Percentiles rank a stretch among this genome's conserved stretches.
These are phyloP conservation scores for Tetragonisca angustula DNA, from an alignment of 2,888 invertebrate genomes.

Conservation along the genomic window DNA sequence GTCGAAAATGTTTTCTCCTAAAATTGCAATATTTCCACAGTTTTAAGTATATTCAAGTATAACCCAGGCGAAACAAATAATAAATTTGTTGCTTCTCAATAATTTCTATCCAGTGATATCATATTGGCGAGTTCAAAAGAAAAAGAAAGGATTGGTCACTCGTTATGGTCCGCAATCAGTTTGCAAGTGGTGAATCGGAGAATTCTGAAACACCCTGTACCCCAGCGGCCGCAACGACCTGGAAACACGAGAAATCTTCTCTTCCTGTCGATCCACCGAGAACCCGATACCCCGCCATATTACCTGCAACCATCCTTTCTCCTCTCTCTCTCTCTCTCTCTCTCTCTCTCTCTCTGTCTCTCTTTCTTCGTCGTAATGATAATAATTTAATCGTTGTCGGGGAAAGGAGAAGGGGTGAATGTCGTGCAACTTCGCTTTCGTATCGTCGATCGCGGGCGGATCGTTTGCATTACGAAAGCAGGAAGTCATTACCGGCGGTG, in stretches of 20 bases:
- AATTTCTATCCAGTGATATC: too few relatives aligned
- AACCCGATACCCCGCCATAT: slow-evolving; percentile 10
- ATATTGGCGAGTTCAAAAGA: too few relatives aligned
- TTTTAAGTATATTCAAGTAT: too few relatives aligned
- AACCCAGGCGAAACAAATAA: too few relatives aligned
- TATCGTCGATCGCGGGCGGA: slow-evolving; percentile 42
- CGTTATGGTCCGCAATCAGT: too few relatives aligned
- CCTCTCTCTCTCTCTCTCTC: neutral
- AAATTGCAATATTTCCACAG: too few relatives aligned
- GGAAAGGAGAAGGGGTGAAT: neutral
- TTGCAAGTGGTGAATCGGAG: neutral
- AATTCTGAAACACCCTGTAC: neutral
- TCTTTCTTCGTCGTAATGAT: slow-evolving; percentile 4
- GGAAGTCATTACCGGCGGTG: slow-evolving; percentile 50
- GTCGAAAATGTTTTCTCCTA: too few relatives aligned
- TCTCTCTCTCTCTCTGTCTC: too few relatives aligned
- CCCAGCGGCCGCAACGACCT: slow-evolving; percentile 33
- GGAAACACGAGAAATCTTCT: slow-evolving; percentile 49
- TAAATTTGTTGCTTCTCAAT: too few relatives aligned
- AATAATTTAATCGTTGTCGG: slow-evolving; percentile 46
- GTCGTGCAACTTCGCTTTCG: slow-evolving; percentile 19
- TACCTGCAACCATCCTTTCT: neutral
- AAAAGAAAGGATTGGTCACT: too few relatives aligned
- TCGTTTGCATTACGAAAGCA: slow-evolving; percentile 41
- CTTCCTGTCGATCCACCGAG: slow-evolving; percentile 52